Base-by-base conservation (phyloP, 2,888 invertebrate genomes). In the Drosophila merina region DNA sequence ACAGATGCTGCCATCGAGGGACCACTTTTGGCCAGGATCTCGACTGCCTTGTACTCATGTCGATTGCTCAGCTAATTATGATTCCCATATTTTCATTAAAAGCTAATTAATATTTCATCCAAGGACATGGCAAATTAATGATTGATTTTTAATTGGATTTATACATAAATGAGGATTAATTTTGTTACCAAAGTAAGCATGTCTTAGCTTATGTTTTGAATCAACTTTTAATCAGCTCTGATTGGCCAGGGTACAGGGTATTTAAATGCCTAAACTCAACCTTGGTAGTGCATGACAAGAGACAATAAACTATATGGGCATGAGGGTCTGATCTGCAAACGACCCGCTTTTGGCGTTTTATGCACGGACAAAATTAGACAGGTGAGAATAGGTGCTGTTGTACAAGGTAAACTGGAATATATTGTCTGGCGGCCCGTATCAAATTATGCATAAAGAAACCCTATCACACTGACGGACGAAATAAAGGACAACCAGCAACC, bases 381-480 rank as follows among this genome's bases (percentile, higher is more conserved):
- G 81, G 82, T 83, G 82, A 59, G 76, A 77, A 83, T 79, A 33
- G 64, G 50, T 70, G 76, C 59, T 20, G 36, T 62, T 30, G 60
- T 52, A 64, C 48, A 60, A 42, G 57, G 60, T 48, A 14, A 25
- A 25, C 45, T 31, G 33, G 47, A 40, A 55, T 58, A 69, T 69
- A 70, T 72, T 77, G 77, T 72, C 74, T 72, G 76, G 42, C 68
- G 60, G 79, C 72, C 77, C 75, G 70, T 72, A 83, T 81, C 73
- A 80, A 74, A 67, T 79, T 74, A 75, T 63, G 71, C 63, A 55
- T 62, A 67, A 55, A 63, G 64, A 59, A 58, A 66, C 31, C 63
- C 50, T 47, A 59, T 47, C 64, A 47, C 30, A 55, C 9, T 36
- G 47, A n/a, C 36, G n/a, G 6, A 36, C 36, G 36, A n/a, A 36